Evolutionary conservation across 2,113 vertebrate species (phyloP).

Genomic region (Cettia cetti): DNA sequence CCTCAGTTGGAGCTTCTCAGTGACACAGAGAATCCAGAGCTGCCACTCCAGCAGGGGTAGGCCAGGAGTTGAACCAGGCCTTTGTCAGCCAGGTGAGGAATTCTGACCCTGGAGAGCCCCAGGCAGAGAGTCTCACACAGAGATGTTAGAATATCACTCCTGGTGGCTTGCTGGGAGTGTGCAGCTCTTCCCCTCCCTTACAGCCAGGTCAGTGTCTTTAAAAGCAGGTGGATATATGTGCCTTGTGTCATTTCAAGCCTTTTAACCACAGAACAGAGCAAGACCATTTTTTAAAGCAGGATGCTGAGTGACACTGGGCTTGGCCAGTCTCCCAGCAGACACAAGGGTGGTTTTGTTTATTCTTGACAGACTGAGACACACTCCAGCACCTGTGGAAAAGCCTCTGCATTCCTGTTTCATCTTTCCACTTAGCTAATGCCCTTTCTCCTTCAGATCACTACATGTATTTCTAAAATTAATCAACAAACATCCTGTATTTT

Average conservation of each 20-base stretch:
- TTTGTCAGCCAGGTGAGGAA: background rate
- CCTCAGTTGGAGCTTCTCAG: background rate
- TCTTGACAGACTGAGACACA: background rate
- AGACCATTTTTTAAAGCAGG: background rate
- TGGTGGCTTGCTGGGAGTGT: background rate
- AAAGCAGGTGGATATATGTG: background rate
- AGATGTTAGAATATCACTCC: background rate
- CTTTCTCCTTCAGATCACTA: background rate
- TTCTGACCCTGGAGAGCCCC: background rate
- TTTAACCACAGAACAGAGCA: background rate
- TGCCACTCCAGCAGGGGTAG: background rate
- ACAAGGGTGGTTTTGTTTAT: background rate
- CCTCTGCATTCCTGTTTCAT: background rate
- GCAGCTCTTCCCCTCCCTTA: background rate
- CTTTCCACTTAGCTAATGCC: background rate
- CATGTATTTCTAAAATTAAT: background rate
- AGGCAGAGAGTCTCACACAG: background rate
- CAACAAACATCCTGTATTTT: background rate
- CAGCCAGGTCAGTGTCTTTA: background rate
- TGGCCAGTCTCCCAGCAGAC: background rate
- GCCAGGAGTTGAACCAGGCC: background rate
- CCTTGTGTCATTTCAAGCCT: background rate
- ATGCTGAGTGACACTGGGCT: background rate
- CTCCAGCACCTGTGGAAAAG: background rate
- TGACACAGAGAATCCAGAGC: background rate